Percentiles rank a stretch among this genome's conserved stretches.
Evolutionary conservation across 2,888 invertebrate genomes (phyloP).

Genomic region (Gisinianus flammeolus): DNA sequence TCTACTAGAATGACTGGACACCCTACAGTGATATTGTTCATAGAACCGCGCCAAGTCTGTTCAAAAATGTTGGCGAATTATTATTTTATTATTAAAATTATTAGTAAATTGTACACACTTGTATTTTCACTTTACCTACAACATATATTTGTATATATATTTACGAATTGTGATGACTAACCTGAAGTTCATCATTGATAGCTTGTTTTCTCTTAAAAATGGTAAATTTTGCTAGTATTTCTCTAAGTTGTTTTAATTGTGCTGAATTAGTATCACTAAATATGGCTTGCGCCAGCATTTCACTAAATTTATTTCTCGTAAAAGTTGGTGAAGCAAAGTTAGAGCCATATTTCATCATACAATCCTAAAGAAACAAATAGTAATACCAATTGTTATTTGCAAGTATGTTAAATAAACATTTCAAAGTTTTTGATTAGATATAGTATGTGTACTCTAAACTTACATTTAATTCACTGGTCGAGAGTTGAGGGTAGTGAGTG

Average conservation of each 20-base stretch:
- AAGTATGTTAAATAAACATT: too few species aligned
- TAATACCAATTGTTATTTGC: too few species aligned
- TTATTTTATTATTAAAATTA: background rate
- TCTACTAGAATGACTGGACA: constrained; percentile 20
- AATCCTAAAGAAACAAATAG: too few species aligned
- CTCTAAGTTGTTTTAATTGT: background rate
- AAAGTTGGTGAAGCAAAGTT: background rate
- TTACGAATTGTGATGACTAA: too few species aligned
- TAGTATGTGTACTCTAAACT: too few species aligned
- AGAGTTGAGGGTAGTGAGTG: background rate
- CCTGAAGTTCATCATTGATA: background rate
- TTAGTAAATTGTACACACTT: too few species aligned
- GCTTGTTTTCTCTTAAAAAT: background rate
- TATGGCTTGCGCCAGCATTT: background rate
- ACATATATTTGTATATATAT: too few species aligned
- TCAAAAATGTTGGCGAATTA: background rate
- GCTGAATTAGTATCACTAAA: background rate
- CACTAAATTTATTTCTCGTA: background rate
- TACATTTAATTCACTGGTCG: background rate
- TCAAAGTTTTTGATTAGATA: too few species aligned
- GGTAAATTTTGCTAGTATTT: background rate
- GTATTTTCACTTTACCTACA: too few species aligned
- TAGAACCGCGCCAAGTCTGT: constrained; percentile 9
- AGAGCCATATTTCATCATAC: constrained; percentile 2
- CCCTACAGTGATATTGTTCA: background rate